A percentile compares a stretch with the other conserved stretches of the same genome.
Conservation (phyloP, 2,113 vertebrate species). For the Strix aluco region DNA sequence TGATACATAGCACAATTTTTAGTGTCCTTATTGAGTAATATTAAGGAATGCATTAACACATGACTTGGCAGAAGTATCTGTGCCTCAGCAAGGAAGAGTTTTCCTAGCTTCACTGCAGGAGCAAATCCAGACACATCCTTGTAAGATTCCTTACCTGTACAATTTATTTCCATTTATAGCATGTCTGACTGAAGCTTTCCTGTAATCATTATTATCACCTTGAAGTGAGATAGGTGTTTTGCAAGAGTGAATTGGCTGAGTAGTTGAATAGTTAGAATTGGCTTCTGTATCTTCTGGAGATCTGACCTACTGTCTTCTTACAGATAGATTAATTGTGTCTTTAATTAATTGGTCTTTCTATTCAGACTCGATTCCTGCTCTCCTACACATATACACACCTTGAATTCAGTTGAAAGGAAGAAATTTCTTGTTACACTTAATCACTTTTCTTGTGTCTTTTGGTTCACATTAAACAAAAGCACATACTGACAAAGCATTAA, state of each 20-base stretch:
- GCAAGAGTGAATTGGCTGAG: background rate
- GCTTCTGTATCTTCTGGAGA: background rate
- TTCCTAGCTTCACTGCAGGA: background rate
- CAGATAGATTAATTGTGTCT: background rate
- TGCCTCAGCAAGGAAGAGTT: background rate
- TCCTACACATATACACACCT: background rate
- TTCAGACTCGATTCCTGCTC: background rate
- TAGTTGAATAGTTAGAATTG: background rate
- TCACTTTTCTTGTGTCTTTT: background rate
- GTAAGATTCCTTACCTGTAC: background rate
- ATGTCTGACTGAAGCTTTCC: background rate
- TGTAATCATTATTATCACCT: background rate
- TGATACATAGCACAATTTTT: background rate
- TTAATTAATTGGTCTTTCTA: background rate
- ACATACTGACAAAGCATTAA: background rate
- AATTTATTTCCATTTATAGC: background rate
- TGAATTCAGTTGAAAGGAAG: background rate
- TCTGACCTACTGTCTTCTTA: background rate
- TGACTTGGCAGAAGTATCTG: background rate
- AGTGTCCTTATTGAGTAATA: background rate
- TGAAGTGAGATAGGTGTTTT: background rate
- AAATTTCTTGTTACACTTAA: background rate
- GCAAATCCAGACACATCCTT: background rate
- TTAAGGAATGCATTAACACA: background rate
- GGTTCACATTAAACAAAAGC: background rate